Evolutionary conservation across 2,113 vertebrate species (phyloP).

Genomic region (Raja brachyura): DNA sequence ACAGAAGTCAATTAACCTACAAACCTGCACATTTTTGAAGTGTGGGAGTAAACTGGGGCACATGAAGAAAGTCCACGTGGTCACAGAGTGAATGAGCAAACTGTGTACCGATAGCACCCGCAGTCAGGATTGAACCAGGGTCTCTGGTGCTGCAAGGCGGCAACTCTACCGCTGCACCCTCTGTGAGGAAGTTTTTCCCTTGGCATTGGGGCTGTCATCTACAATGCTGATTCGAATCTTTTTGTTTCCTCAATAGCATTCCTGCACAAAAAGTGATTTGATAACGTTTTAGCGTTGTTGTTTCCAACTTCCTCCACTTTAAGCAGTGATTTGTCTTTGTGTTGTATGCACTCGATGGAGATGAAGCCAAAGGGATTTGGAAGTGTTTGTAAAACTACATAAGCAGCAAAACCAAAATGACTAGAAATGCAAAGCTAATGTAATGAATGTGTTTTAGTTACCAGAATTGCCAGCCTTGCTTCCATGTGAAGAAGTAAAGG

Average conservation of each 20-base stretch:
- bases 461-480: neutral
- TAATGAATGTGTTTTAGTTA: neutral
- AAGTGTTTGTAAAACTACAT: neutral
- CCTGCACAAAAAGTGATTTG: neutral
- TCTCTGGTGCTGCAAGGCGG: too few relatives aligned
- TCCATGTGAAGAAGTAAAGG: neutral
- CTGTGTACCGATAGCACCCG: too few relatives aligned
- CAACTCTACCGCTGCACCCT: neutral
- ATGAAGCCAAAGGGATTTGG: neutral
- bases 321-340: neutral
- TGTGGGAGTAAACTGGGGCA: too few relatives aligned
- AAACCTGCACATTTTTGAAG: too few relatives aligned
- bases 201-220: neutral
- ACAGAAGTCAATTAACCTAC: too few relatives aligned
- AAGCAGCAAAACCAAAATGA: neutral
- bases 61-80: too few relatives aligned
- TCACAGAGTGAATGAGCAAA: too few relatives aligned
- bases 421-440: neutral
- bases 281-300: neutral
- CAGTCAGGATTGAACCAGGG: too few relatives aligned
- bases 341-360: neutral
- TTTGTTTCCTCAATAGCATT: neutral
- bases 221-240: slow-evolving; percentile 15
- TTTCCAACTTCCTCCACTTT: neutral
- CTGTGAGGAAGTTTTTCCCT: neutral